phyloP scores from a whole-genome alignment of 2,113 vertebrate species.

The Eretmochelys imbricata region DNA sequence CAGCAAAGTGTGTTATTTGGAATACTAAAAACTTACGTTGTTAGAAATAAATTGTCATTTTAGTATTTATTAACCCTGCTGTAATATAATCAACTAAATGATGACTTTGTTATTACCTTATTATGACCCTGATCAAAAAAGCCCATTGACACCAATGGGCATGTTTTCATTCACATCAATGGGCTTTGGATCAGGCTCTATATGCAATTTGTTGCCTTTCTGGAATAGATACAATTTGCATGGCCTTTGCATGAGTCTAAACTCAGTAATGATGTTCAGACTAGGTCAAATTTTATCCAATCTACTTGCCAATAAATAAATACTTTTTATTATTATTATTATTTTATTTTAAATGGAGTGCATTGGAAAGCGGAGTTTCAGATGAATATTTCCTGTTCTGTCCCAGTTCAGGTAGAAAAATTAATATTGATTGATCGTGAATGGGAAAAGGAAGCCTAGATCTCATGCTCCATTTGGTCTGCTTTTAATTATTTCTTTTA shows the following conservation, averaged over 20 bases:
- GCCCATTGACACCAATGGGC: neutral
- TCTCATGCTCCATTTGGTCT: neutral
- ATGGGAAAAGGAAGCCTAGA: neutral
- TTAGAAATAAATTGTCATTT: slow-evolving; percentile 4
- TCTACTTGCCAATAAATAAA: neutral
- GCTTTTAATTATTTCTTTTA: neutral
- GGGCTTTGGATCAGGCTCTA: neutral
- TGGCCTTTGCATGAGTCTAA: neutral
- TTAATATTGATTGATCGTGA: neutral
- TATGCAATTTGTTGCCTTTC: neutral
- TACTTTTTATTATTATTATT: neutral
- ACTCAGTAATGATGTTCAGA: neutral
- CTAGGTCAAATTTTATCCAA: neutral
- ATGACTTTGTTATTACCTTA: neutral
- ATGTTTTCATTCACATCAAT: neutral
- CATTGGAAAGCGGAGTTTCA: neutral
- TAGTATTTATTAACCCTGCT: neutral
- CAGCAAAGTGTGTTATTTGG: neutral
- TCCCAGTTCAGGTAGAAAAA: neutral
- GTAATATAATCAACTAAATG: neutral
- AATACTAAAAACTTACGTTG: neutral
- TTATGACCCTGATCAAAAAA: neutral
- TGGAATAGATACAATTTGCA: neutral
- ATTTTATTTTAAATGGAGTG: neutral
- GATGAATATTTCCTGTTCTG: neutral